A percentile compares a stretch with the other conserved stretches of the same genome.
Evolutionary conservation across 2,113 vertebrate species (phyloP).

Genomic region (Catharus fuscescens): DNA sequence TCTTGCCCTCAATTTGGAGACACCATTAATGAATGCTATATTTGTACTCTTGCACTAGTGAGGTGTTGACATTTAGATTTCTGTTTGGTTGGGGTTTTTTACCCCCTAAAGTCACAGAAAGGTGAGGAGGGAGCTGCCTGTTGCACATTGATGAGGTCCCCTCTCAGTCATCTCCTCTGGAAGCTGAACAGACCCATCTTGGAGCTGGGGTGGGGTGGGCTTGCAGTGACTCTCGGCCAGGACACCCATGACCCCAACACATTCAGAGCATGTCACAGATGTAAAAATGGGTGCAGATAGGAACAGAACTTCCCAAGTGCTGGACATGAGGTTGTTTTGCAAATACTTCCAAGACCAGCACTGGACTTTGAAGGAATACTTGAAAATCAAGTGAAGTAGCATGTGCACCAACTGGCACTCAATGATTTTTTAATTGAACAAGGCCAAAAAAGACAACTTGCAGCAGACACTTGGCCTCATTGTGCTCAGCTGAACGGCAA

Average conservation of each 20-base stretch:
- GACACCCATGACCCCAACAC: rapidly evolving
- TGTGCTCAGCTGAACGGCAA: background rate
- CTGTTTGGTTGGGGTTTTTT: background rate
- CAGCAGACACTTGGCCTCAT: background rate
- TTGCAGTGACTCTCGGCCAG: background rate
- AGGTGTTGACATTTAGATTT: background rate
- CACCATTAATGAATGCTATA: background rate
- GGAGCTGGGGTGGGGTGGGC: background rate
- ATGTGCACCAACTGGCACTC: background rate
- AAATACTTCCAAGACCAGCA: background rate
- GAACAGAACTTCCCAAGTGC: background rate
- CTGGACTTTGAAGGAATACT: background rate
- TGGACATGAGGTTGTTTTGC: background rate
- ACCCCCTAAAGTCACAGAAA: no score
- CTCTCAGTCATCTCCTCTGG: background rate
- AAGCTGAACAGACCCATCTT: background rate
- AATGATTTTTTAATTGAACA: rapidly evolving
- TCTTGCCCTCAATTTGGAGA: background rate
- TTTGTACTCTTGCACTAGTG: background rate
- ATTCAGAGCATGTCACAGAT: rapidly evolving
- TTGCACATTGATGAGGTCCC: background rate
- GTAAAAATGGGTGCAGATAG: background rate
- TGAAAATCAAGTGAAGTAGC: background rate
- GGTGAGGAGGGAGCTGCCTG: background rate
- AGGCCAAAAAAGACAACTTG: background rate